Evolutionary conservation across 2,113 vertebrate species (phyloP), one percentile per base, ranked within the genome.

Genomic region (Dasypus novemcinctus): DNA sequence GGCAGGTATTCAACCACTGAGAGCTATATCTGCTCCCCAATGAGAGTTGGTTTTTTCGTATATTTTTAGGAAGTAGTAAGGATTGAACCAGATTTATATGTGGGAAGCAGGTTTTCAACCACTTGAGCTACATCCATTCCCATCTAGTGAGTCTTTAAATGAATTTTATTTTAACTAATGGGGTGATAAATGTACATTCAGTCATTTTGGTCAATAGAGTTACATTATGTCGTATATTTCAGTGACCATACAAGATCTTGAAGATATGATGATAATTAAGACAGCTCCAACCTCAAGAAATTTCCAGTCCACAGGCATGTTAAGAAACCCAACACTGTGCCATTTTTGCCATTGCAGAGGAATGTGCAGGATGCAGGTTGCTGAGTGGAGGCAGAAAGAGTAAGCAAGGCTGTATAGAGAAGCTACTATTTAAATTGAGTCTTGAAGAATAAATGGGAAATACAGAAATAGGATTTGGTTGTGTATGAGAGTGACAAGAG

Each of bases 221-320:
- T 78, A 76, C 76, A 66, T 86, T 15, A 1, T 64, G 38, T 89
- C 93, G 7, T 96, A 38, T 59, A 76, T 95, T 83, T 79, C 69
- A 88, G 17, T 82, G 49, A 71, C 11, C 43, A 79, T 20, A 64
- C 52, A 89, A 63, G 27, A 3, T 52, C 59, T 21, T 74, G 36
- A 80, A 17, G 2, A 84, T 91, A 29, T 54, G 46, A 38, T 66
- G 33, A 76, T 88, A 87, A 82, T 88, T 46, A 90, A 86, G 41
- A 61, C 29, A 66, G 6, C 23, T 15, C 9, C 23, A 43, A 25
- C 12, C 36, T 41, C 18, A 87, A 93, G 75, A 95, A 49, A 0
- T 57, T 63, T 69, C 7, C 17, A 64, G 33, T 59, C 13, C 33
- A 49, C 2, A 86, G 43, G 20, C 5, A 59, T 69, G 36, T 64